These are phyloP conservation scores for Mastacembelus armatus DNA, from an alignment of 2,797 vertebrate species.

Conservation along the genomic window DNA sequence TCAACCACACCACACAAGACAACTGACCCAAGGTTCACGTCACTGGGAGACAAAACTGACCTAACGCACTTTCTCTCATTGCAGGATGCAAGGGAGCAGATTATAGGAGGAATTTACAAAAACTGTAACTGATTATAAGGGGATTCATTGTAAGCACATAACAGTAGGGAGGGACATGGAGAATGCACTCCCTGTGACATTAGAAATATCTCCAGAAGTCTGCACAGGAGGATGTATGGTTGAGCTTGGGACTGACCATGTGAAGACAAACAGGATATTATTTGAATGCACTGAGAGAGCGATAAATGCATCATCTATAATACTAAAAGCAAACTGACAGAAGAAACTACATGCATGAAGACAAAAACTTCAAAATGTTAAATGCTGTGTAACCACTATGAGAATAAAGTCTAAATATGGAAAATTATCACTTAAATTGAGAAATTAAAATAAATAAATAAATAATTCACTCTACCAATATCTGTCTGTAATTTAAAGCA, in stretches of 20 bases:
- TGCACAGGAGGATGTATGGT: not conserved
- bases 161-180: conserved; percentile 17
- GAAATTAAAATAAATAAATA: not conserved
- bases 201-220: conserved; percentile 34
- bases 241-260: not conserved
- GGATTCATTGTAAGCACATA: conserved; percentile 71
- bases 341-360: not conserved
- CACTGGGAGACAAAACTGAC: conserved; percentile 30
- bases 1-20: conserved; percentile 33
- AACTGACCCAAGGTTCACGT: conserved; percentile 60
- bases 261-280: conserved; percentile 36
- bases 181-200: conserved; percentile 32
- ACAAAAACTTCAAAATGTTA: not conserved
- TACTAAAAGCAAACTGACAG: not conserved
- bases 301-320: conserved; percentile 17
- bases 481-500: not conserved
- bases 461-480: not conserved
- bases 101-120: conserved; percentile 67
- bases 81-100: conserved; percentile 43
- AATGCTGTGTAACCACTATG: not conserved
- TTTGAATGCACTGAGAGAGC: conserved; percentile 11
- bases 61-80: conserved; percentile 40
- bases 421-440: not conserved
- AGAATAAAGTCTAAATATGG: not conserved
- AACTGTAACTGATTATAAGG: conserved; percentile 70